phyloP scores from a whole-genome alignment of 2,113 vertebrate genomes.

The Microcebus jonahi region DNA sequence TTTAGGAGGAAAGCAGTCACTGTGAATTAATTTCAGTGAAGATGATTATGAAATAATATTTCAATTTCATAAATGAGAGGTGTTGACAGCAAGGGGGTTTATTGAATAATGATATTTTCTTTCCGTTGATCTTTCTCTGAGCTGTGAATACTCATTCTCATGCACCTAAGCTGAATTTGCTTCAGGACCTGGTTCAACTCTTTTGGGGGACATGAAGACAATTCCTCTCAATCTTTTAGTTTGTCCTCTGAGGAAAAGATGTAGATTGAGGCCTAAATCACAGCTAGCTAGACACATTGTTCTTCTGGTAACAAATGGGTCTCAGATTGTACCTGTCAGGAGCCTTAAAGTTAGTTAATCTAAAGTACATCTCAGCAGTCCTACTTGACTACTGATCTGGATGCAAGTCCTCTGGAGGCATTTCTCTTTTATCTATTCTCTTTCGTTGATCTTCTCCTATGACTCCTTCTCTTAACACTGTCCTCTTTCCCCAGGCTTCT shows the following conservation, averaged over 20 bases:
- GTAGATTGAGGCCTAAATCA: not conserved
- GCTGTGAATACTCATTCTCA: not conserved
- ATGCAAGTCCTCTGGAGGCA: not conserved
- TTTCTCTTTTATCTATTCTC: not conserved
- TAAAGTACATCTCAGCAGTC: not conserved
- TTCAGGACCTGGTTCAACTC: not conserved
- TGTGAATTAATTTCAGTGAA: not conserved
- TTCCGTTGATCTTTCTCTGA: not conserved
- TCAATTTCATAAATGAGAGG: not conserved
- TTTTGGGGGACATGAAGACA: not conserved
- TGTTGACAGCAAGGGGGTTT: not conserved
- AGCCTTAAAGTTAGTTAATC: not conserved
- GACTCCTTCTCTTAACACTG: not conserved
- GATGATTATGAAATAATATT: not conserved
- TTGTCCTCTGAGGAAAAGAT: not conserved
- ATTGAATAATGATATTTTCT: not conserved
- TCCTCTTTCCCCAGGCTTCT: not conserved
- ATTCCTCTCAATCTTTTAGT: not conserved
- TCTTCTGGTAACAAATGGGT: too few relatives aligned
- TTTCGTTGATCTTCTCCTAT: not conserved
- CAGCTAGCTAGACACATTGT: not conserved
- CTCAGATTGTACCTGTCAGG: not conserved
- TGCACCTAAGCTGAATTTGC: not conserved
- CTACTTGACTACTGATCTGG: not conserved
- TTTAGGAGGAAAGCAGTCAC: not conserved